Conservation (phyloP, 92 coral and sea anemone genomes). For the Phymanthus crucifer region DNA sequence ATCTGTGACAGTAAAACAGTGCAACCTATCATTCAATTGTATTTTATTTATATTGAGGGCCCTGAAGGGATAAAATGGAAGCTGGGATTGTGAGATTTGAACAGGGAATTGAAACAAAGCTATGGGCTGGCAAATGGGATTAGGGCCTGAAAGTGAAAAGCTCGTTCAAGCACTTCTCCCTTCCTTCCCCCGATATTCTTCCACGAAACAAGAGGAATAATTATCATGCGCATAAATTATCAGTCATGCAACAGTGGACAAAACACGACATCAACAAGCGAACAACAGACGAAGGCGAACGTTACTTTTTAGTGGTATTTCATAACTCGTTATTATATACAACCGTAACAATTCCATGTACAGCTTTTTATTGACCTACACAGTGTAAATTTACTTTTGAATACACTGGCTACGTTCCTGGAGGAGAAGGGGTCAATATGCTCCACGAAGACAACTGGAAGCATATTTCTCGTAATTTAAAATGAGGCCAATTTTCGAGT, state of each 20-base stretch:
- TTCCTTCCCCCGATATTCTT: too few species aligned
- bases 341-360: neutral
- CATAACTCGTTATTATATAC: neutral
- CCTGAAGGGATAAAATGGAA: too few species aligned
- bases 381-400: neutral
- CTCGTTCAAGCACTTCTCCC: too few species aligned
- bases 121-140: too few species aligned
- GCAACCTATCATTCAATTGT: too few species aligned
- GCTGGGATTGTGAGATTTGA: too few species aligned
- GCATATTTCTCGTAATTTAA: neutral
- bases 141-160: too few species aligned
- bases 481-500: neutral
- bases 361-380: neutral
- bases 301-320: too few species aligned
- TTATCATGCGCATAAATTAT: neutral
- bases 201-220: too few species aligned
- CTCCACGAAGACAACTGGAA: neutral
- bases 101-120: too few species aligned
- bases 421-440: neutral
- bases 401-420: neutral
- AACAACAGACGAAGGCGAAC: neutral
- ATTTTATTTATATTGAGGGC: too few species aligned
- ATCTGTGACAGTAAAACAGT: too few species aligned
- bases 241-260: slow-evolving; percentile 1
- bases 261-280: neutral